These are phyloP conservation scores for Miltochrista miniata DNA, from an alignment of 2,888 invertebrate genomes.

Conservation along the genomic window DNA sequence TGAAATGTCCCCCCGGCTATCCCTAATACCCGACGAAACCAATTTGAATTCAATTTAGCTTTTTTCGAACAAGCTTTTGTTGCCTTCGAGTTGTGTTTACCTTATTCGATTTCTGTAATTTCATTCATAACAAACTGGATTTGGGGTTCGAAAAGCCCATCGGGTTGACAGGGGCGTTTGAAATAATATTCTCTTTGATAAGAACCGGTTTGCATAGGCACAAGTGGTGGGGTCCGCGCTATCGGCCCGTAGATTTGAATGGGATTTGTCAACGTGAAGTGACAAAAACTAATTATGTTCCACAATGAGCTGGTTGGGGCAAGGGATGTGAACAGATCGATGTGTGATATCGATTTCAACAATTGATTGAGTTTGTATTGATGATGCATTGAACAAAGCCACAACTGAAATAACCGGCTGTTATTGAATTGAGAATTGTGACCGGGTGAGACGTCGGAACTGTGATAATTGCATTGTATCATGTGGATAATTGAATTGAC, in stretches of 20 bases:
- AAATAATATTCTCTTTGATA: slow-evolving; percentile 84
- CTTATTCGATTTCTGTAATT: slow-evolving; percentile 84
- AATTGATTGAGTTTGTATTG: slow-evolving; percentile 35
- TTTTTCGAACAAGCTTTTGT: slow-evolving; percentile 82
- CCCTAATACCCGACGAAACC: slow-evolving; percentile 82
- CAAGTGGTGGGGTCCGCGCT: slow-evolving; percentile 71
- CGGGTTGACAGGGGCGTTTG: slow-evolving; percentile 82
- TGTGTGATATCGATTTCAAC: slow-evolving; percentile 56
- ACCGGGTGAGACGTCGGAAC: background rate
- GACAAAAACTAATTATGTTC: slow-evolving; percentile 82
- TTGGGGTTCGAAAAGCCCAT: slow-evolving; percentile 80
- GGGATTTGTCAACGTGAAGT: slow-evolving; percentile 81
- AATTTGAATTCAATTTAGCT: slow-evolving; percentile 84
- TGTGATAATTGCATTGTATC: slow-evolving; percentile 1
- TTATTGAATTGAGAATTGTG: slow-evolving; percentile 10
- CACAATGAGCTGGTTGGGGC: slow-evolving; percentile 68
- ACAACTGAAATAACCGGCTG: slow-evolving; percentile 17
- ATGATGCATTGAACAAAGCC: slow-evolving; percentile 23
- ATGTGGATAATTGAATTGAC: background rate
- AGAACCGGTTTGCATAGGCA: slow-evolving; percentile 69
- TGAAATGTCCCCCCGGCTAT: slow-evolving; percentile 75
- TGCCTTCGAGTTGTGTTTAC: slow-evolving; percentile 83
- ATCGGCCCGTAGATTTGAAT: slow-evolving; percentile 62
- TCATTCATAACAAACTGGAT: slow-evolving; percentile 84
- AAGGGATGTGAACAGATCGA: slow-evolving; percentile 53